Percentiles rank a stretch among this genome's conserved stretches.
phyloP scores from a whole-genome alignment of 1,140 invertebrate species.

The Delia radicum region DNA sequence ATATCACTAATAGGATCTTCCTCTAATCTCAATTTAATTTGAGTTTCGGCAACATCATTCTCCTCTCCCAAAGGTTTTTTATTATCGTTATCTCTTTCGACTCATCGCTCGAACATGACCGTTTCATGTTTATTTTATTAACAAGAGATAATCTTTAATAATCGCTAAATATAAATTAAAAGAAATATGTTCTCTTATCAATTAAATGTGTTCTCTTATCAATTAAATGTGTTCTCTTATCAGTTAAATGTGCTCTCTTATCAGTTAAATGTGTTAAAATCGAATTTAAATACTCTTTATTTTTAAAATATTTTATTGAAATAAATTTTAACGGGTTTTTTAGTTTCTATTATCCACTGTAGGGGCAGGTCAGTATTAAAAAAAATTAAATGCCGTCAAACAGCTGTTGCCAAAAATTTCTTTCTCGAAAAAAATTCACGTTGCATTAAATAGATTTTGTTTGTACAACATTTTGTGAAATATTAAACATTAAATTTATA shows the following conservation, averaged over 20 bases:
- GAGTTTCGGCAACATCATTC: too few relatives aligned
- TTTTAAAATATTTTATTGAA: background rate
- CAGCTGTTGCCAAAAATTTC: background rate
- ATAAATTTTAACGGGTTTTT: background rate
- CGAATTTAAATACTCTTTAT: background rate
- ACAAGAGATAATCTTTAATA: background rate
- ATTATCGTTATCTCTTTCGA: background rate
- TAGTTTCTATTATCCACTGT: background rate
- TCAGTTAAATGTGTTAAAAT: background rate
- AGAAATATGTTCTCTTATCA: too few relatives aligned
- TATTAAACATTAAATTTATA: too few relatives aligned
- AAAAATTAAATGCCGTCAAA: background rate
- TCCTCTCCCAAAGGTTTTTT: too few relatives aligned
- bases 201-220: too few relatives aligned
- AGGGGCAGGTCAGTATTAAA: background rate
- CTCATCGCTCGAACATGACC: background rate
- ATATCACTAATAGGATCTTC: background rate
- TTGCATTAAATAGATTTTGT: too few relatives aligned
- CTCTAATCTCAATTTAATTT: background rate
- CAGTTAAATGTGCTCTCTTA: conserved; percentile 6
- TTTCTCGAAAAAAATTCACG: too few relatives aligned
- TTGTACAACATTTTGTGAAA: too few relatives aligned
- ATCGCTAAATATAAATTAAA: background rate
- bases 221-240: background rate
- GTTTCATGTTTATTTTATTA: background rate